Evolutionary conservation across 2,797 vertebrate genomes (phyloP), one percentile per base, ranked within the genome.

Genomic region (Octomys mimax): DNA sequence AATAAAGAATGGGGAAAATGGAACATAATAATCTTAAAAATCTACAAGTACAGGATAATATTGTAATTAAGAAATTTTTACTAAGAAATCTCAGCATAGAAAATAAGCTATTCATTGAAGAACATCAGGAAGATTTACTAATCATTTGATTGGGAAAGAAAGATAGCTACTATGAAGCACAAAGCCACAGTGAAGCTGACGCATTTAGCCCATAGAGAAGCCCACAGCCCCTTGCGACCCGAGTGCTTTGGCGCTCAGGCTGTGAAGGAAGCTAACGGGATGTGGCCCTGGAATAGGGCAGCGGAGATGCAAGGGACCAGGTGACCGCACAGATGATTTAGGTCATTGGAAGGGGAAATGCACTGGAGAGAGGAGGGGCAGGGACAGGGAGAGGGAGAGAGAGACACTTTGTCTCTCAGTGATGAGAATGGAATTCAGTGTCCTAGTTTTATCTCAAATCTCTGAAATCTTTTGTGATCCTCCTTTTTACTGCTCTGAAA

Each of bases 401-500:
- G 6, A 42, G 49, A 13, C 10, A 54, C 39, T 62, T 13, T 26
- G 59, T 61, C 6, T 42, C 14, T 82, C 14, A 49, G 14, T 49
- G 42, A 49, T 49, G 11, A 77, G 26, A 46, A 46, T 31, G 13
- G 36, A 28, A 31, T 49, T 22, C 42, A 28, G 6, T 42, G 42
- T 77, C 42, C n/a, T 87, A 62, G 6, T 87, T 87, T 91, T 82
- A 70, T 71, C 78, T 87, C 46, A 39, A 87, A 91, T 79, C 13
- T 46, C 54, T 78, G 52, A 8, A 19, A 16, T 93, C 66, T 83
- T 86, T 70, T 46, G 68, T 42, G 31, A 62, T 78, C 16, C 7
- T 79, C n/a, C 80, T 52, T 87, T 61, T 46, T 46, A 0, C 57
- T 85, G 80, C 73, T 90, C 11, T 57, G 54, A 59, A 93, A 61